Conservation (phyloP, 2,888 invertebrate species). For the Cryptocheilus praepositus region DNA sequence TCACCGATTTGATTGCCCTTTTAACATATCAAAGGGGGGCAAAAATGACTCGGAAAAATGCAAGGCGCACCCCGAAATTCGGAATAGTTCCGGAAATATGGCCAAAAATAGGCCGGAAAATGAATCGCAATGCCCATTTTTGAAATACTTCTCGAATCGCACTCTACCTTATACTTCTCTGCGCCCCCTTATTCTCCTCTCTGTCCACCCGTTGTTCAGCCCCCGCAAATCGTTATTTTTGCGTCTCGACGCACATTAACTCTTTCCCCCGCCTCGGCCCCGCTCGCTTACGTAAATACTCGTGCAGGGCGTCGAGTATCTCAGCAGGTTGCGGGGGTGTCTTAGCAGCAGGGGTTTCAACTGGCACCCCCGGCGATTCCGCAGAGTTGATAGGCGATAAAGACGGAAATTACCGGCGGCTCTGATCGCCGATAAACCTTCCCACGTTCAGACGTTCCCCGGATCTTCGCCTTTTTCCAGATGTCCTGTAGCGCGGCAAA, state of each 20-base stretch:
- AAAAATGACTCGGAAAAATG: too few species aligned
- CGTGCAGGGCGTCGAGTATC: not conserved
- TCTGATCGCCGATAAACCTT: slow-evolving; percentile 59
- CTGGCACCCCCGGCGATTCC: slow-evolving; percentile 45
- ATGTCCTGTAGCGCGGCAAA: not conserved
- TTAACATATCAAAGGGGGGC: too few species aligned
- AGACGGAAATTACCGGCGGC: slow-evolving; percentile 62
- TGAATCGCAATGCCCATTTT: too few species aligned
- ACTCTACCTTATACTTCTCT: not conserved
- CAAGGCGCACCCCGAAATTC: too few species aligned
- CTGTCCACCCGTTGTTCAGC: not conserved
- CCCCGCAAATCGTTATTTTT: not conserved
- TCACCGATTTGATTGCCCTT: too few species aligned
- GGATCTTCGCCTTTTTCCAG: not conserved
- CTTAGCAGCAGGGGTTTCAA: slow-evolving; percentile 18
- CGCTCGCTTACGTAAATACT: slow-evolving; percentile 4
- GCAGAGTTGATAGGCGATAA: slow-evolving; percentile 61
- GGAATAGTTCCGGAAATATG: too few species aligned
- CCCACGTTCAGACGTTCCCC: slow-evolving; percentile 29
- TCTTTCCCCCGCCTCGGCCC: not conserved
- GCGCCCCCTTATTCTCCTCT: not conserved
- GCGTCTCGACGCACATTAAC: not conserved
- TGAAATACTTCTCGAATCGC: too few species aligned
- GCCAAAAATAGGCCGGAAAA: too few species aligned
- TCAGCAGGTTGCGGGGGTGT: not conserved